phyloP scores from a whole-genome alignment of 2,113 vertebrate genomes.

The Calonectris borealis region DNA sequence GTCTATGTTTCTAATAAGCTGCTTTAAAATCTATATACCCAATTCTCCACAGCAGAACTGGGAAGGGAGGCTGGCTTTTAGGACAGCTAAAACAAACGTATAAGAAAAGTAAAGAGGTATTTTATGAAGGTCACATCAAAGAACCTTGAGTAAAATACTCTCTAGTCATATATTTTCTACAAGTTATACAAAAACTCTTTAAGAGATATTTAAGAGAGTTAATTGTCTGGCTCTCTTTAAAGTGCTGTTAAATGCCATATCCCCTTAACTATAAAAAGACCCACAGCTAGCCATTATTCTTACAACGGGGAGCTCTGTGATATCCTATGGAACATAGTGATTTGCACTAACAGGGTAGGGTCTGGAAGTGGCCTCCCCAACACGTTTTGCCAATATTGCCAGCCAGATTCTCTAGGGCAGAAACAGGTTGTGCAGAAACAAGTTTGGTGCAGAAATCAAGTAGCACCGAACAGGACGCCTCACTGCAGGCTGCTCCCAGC shows the following conservation, averaged over 20 bases:
- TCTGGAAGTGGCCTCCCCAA: not conserved
- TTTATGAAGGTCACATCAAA: not conserved
- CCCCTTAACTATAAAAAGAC: not conserved
- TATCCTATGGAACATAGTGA: not conserved
- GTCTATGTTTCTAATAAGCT: constrained; percentile 17
- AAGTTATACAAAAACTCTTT: not conserved
- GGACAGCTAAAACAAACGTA: not conserved
- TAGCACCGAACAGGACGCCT: not conserved
- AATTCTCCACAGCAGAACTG: not conserved
- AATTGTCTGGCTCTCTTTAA: not conserved
- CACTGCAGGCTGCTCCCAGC: not conserved
- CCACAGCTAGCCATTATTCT: not conserved
- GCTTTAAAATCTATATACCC: not conserved
- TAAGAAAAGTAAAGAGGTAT: not conserved
- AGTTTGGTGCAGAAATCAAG: not conserved
- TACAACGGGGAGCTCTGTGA: not conserved
- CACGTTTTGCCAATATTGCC: not conserved
- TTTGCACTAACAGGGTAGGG: not conserved
- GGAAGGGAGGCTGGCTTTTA: not conserved
- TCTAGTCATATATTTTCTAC: not conserved
- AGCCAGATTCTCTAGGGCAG: not conserved
- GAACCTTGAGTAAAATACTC: not conserved
- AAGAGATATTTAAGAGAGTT: not conserved
- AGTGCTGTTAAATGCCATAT: not conserved
- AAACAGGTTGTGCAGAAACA: not conserved